A percentile compares a stretch with the other conserved stretches of the same genome.
These are phyloP conservation scores for Opisthocomus hoazin DNA, from an alignment of 2,113 vertebrate species.

Conservation along the genomic window DNA sequence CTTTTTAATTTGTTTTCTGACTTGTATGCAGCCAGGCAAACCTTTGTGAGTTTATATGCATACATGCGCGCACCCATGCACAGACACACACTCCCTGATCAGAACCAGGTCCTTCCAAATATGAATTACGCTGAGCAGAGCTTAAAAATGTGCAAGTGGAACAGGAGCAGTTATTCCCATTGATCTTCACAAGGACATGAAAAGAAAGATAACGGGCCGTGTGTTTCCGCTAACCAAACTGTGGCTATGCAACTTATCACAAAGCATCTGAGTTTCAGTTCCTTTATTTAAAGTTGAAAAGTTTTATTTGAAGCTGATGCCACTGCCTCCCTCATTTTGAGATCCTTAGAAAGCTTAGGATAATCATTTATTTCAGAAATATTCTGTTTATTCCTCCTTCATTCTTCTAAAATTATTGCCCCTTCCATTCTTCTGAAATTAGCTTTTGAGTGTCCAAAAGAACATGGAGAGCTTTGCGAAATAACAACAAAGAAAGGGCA, in stretches of 20 bases:
- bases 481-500: neutral
- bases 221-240: neutral
- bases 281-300: neutral
- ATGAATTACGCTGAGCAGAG: neutral
- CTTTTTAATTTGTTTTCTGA: constrained; percentile 1
- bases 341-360: neutral
- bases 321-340: neutral
- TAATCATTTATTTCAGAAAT: neutral
- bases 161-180: neutral
- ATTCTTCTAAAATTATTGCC: neutral
- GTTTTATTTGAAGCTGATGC: neutral
- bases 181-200: neutral
- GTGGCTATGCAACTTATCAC: neutral
- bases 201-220: neutral
- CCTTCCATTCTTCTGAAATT: neutral
- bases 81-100: neutral
- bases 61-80: accelerated
- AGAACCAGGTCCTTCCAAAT: neutral
- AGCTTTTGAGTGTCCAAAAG: neutral
- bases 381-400: neutral
- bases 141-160: neutral
- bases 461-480: neutral
- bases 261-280: neutral
- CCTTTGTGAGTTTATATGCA: neutral
- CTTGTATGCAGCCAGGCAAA: neutral